Evolutionary conservation across 2,888 invertebrate species (phyloP).

Genomic region (Smittia aterrima): DNA sequence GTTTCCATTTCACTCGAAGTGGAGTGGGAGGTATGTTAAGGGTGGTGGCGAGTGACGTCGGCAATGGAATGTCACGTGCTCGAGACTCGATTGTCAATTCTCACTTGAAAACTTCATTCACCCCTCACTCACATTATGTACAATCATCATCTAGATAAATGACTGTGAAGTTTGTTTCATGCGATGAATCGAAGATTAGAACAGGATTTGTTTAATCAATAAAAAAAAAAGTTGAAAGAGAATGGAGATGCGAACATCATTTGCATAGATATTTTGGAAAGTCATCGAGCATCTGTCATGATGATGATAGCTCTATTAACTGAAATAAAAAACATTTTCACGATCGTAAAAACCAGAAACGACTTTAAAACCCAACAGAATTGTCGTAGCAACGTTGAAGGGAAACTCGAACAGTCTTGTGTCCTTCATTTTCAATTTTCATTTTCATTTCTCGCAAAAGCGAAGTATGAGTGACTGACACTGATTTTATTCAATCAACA

Average conservation of each 20-base stretch:
- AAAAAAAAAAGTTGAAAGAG: slow-evolving; percentile 1
- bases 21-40: neutral
- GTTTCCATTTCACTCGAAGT: too few relatives aligned
- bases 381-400: neutral
- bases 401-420: neutral
- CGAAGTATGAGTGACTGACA: slow-evolving; percentile 32
- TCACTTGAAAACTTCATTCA: neutral
- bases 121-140: neutral
- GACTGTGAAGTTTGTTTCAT: slow-evolving; percentile 15
- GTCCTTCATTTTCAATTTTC: slow-evolving; percentile 41
- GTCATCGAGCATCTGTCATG: slow-evolving; percentile 40
- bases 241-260: slow-evolving; percentile 19
- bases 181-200: slow-evolving; percentile 7
- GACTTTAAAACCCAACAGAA: slow-evolving; percentile 24
- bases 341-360: slow-evolving; percentile 33
- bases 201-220: slow-evolving; percentile 23
- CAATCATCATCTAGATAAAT: slow-evolving; percentile 23
- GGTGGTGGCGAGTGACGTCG: slow-evolving; percentile 1
- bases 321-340: slow-evolving; percentile 11
- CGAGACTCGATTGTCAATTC: neutral
- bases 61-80: slow-evolving; percentile 38
- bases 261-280: slow-evolving; percentile 38
- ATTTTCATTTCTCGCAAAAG: neutral
- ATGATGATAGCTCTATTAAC: slow-evolving; percentile 40
- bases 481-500: slow-evolving; percentile 31